Base-by-base conservation (phyloP, 30 jellyfish, hydroid and myxozoan species). In the Sanderia malayensis region DNA sequence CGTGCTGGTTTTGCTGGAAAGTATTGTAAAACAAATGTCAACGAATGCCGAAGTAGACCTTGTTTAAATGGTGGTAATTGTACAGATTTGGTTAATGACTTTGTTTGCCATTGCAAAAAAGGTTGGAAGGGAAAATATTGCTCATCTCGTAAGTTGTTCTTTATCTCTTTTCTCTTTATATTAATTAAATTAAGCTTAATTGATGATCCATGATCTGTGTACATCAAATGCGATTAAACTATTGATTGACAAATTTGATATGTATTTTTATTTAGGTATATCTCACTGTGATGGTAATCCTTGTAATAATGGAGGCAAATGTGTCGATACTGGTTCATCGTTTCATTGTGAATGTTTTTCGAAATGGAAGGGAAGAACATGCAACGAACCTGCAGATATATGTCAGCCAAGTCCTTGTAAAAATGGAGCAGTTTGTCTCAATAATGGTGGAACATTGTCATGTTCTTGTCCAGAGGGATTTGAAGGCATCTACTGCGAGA, bases 41-140 rank as follows among this genome's bases (percentile, higher is more conserved):
- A 90, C 64, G 96, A 90, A 31, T 90, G 97, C 55, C 70, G 52
- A 8, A 31, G 82, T 46, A 44, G n/a, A 79, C 97, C 97, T 10
- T 90, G 97, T 59, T 65, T 47, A 73, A 75, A 90, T 58, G 88
- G 95, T 7, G 97, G 97, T 13, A 85, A 58, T 31, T 85, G 92
- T 34, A 76, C 76, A 10, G 94, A 83, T 45, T 78, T 69, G 24
- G 45, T 77, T 71, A 78, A 71, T 58, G 94, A 70, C 67, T 90
- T 82, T 65, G 58, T 52, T 10, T 90, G 97, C 72, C 29, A 59
- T 30, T 87, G 96, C 61, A 44, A 21, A 31, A 70, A 41, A 17
- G 94, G 90, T 31, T 87, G 84, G 85, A 87, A 53, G 25, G 96
- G 96, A 22, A 80, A 62, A 67, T 60, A 55, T 68, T 87, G 96